Evolutionary conservation across 37 sponge, comb jelly and placozoan genomes (phyloP).

Genomic region (Ianthella basta): DNA sequence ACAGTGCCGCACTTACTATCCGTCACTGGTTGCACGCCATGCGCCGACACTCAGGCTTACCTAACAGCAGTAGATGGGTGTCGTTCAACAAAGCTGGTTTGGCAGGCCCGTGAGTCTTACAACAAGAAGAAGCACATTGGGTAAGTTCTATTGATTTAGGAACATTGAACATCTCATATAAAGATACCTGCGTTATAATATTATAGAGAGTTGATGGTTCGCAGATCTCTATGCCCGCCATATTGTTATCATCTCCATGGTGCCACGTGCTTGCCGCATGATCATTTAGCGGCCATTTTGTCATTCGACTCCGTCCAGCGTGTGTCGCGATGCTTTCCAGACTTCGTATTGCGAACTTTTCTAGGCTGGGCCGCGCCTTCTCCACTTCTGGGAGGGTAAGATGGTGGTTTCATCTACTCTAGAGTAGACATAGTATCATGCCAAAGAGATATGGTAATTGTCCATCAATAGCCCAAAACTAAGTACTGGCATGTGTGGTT

Average conservation of each 20-base stretch:
- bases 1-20: no score
- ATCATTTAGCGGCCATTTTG: not conserved
- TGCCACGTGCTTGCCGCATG: conserved; percentile 19
- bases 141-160: not conserved
- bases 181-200: conserved; percentile 72
- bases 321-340: conserved; percentile 4
- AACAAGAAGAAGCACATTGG: not conserved
- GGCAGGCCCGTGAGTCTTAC: conserved; percentile 30
- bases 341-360: not conserved
- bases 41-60: no score
- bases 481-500: no score
- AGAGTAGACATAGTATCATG: no score
- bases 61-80: conserved; percentile 73
- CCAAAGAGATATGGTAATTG: no score
- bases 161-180: not conserved
- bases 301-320: not conserved
- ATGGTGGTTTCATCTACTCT: no score
- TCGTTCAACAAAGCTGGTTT: conserved; percentile 48
- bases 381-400: conserved; percentile 13
- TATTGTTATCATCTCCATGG: conserved; percentile 29
- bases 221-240: conserved; percentile 70
- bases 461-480: no score
- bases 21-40: no score
- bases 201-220: conserved; percentile 93
- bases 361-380: not conserved